These are phyloP conservation scores for Hetaerina titia DNA, from an alignment of 2,888 invertebrate genomes.

Conservation along the genomic window DNA sequence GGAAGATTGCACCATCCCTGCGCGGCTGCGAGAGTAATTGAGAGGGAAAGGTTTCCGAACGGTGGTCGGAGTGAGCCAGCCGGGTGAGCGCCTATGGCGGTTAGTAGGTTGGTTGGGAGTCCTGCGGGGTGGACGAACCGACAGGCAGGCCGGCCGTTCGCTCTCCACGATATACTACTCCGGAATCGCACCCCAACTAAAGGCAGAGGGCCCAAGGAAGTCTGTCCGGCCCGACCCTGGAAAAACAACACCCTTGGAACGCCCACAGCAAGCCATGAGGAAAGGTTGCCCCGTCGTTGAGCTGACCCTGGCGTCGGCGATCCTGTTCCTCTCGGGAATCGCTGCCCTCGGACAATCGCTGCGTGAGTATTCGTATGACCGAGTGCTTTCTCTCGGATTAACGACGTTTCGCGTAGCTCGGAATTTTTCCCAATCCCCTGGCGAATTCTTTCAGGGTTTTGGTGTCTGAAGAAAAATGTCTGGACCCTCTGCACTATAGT, in stretches of 20 bases:
- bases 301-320: not conserved
- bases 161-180: not conserved
- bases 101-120: constrained; percentile 10
- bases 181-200: not conserved
- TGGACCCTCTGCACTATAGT: no score
- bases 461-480: no score
- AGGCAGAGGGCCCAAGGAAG: not conserved
- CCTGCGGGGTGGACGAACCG: not conserved
- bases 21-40: not conserved
- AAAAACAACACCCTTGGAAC: not conserved
- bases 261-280: not conserved
- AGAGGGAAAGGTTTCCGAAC: not conserved
- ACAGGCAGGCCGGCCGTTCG: not conserved
- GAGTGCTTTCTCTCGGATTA: no score
- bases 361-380: not conserved
- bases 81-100: not conserved
- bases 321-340: not conserved
- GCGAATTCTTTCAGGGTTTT: no score
- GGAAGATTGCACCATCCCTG: constrained; percentile 13
- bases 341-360: not conserved
- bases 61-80: no score
- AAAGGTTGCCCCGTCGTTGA: not conserved
- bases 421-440: no score
- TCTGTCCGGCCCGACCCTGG: not conserved
- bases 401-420: no score